Evolutionary conservation across 1,140 invertebrate genomes (phyloP).

Genomic region (Acromyrmex heyeri): DNA sequence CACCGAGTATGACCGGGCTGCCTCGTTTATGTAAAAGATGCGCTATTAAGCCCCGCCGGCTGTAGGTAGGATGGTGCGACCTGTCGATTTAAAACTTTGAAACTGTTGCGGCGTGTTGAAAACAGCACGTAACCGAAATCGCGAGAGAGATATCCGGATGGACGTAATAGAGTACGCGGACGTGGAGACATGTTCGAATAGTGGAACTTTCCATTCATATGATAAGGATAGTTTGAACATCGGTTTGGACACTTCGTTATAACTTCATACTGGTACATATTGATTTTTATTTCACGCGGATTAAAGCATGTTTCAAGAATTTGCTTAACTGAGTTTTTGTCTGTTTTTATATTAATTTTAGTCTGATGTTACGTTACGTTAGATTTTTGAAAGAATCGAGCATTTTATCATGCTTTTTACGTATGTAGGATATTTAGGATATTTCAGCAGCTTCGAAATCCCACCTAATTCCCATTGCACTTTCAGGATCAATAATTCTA

Average conservation of each 20-base stretch:
- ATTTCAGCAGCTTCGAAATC: slow-evolving; percentile 16
- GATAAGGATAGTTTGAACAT: neutral
- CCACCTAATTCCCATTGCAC: slow-evolving; percentile 1
- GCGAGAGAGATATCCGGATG: neutral
- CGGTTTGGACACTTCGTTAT: neutral
- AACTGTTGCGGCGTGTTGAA: slow-evolving; percentile 43
- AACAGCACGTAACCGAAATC: slow-evolving; percentile 32
- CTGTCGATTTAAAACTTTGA: slow-evolving; percentile 67
- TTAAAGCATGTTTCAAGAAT: neutral
- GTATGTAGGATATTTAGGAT: neutral
- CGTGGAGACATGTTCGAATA: neutral
- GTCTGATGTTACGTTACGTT: neutral
- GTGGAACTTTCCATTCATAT: neutral
- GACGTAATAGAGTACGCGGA: neutral
- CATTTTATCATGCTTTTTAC: neutral
- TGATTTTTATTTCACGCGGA: neutral
- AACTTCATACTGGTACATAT: too few relatives aligned
- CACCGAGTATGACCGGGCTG: slow-evolving; percentile 37
- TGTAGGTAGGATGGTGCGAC: slow-evolving; percentile 32
- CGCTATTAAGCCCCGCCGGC: slow-evolving; percentile 61
- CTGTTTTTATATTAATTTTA: neutral
- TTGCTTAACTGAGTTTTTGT: neutral
- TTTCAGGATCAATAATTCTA: slow-evolving; percentile 16
- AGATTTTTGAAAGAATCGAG: neutral
- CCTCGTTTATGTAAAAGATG: slow-evolving; percentile 60